Base-by-base conservation (phyloP, 1,140 invertebrate genomes). In the Eupristina koningsbergeri region DNA sequence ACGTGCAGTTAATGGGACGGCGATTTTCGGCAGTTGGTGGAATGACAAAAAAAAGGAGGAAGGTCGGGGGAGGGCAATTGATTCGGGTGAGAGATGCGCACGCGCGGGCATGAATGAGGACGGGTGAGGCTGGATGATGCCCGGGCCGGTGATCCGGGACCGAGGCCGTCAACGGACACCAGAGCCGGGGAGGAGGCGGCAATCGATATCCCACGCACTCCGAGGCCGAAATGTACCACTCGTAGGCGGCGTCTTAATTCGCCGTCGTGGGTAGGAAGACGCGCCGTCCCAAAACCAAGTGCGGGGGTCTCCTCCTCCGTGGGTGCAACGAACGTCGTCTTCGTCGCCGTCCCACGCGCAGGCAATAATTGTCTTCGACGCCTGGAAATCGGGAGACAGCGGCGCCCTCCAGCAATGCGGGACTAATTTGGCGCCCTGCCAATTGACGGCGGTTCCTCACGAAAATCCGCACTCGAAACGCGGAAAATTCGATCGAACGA, bases 51-150 rank as follows among this genome's bases (percentile, higher is more conserved):
- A 58, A 58, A 58, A 31, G 29, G 2, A 34, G 34, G 9, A 34
- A 64, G 9, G 6, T 36, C 17, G 36, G 19, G 7, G 11, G 36
- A 41, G 36, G 36, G 39, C 39, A 9, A 71, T 19, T 36, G 36
- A 71, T 71, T 71, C 36, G 22, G 67, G 39, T 0, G 5, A 71
- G 34, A 0, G 36, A 36, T 36, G 67, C 67, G 41, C 36, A 26
- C 67, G 67, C 39, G 67, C 9, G 19, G 8, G 9, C 47, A 17
- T 15, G 9, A 8, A 26, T 71, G 41, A 22, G 53, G 5, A 58
- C 53, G 53, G 39, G 39, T 31, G 39, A 71, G 67, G 67, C 67
- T n/a, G 67, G 67, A 41, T n/a, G 67, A 71, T 71, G n/a, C 36
- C 39, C 67, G 67, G 67, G 53, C 53, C 53, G 53, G 26, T 58